phyloP scores from a whole-genome alignment of 2,113 vertebrate species.

The Pachypanchax playfairii region DNA sequence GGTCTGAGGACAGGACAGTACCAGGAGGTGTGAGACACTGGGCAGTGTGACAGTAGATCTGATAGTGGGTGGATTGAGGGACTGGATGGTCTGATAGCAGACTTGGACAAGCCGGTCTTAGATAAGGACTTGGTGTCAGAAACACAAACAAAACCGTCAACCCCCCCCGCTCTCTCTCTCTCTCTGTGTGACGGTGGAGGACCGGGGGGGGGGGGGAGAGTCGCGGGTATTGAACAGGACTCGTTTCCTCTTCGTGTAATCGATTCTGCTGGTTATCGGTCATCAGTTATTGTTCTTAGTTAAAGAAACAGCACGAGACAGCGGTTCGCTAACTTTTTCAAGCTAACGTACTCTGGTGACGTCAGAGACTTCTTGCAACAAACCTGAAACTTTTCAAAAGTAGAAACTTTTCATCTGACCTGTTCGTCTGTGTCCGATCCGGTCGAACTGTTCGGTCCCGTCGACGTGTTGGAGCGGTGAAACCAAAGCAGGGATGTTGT shows the following conservation, averaged over 20 bases:
- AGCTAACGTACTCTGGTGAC: constrained; percentile 38
- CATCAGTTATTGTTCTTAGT: neutral
- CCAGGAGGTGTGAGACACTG: no score
- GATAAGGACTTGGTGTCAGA: no score
- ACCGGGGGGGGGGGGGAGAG: neutral
- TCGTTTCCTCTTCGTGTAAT: constrained; percentile 6
- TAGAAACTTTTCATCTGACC: constrained; percentile 43
- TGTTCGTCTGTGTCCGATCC: constrained; percentile 42
- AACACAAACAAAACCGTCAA: no score
- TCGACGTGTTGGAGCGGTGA: constrained; percentile 14
- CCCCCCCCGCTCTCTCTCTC: no score
- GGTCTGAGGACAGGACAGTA: no score
- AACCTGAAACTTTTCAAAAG: constrained; percentile 54
- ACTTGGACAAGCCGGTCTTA: no score
- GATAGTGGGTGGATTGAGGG: no score
- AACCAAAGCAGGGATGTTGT: neutral
- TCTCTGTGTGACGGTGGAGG: neutral
- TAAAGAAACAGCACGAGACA: constrained; percentile 3
- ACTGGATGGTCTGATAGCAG: no score
- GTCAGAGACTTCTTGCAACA: constrained; percentile 40
- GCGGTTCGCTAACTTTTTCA: constrained; percentile 5
- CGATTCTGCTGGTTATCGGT: neutral
- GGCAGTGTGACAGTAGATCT: no score
- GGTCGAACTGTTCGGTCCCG: no score
- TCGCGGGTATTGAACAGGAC: constrained; percentile 2